phyloP scores from a whole-genome alignment of 2,113 vertebrate species.

The Catagonus wagneri region DNA sequence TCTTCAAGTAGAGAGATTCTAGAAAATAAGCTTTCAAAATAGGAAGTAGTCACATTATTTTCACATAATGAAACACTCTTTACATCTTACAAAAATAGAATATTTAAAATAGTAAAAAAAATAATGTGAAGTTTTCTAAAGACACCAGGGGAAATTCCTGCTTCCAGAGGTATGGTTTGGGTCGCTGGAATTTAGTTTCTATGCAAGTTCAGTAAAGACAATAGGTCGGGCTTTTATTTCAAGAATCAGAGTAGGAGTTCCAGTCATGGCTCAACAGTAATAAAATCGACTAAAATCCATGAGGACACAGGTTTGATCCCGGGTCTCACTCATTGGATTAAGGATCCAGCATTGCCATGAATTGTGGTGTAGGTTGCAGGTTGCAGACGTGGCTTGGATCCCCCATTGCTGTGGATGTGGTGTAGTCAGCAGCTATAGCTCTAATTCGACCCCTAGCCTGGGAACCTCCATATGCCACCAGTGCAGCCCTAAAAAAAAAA shows the following conservation, averaged over 20 bases:
- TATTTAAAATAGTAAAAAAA: constrained; percentile 25
- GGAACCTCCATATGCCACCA: no score
- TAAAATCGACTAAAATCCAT: no score
- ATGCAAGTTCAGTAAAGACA: neutral
- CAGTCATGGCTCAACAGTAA: no score
- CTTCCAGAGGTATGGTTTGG: neutral
- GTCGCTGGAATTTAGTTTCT: neutral
- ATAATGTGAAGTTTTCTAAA: neutral
- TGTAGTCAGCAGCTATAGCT: no score
- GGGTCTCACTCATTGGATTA: no score
- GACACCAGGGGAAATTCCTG: neutral
- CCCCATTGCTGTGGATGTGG: no score
- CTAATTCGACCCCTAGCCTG: no score
- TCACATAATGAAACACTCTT: neutral
- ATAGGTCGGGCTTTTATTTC: neutral
- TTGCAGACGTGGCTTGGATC: no score
- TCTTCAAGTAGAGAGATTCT: neutral
- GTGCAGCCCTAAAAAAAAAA: no score
- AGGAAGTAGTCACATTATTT: neutral
- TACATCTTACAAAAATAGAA: constrained; percentile 7
- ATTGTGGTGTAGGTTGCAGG: no score
- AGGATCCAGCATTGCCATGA: no score
- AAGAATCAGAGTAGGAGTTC: neutral
- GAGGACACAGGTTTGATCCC: no score
- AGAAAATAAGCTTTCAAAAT: constrained; percentile 4